phyloP scores from a whole-genome alignment of 2,888 invertebrate genomes.

The Diadromus collaris region DNA sequence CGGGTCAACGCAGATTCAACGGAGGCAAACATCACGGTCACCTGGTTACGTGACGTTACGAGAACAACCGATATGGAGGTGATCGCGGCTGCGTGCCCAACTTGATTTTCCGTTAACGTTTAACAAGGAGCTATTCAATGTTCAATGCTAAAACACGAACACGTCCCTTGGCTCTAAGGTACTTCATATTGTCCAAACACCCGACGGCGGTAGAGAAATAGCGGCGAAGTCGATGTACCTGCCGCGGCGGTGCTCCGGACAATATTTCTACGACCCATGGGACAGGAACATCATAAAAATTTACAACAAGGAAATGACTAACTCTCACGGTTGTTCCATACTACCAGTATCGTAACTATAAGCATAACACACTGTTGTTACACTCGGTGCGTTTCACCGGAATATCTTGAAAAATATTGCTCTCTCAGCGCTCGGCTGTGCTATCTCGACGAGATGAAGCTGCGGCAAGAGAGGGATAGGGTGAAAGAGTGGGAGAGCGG shows the following conservation, averaged over 20 bases:
- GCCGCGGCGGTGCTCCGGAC: constrained; percentile 35
- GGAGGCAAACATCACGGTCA: constrained; percentile 25
- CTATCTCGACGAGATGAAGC: constrained; percentile 3
- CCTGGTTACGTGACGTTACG: constrained; percentile 45
- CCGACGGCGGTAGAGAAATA: constrained; percentile 46
- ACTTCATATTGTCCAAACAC: constrained; percentile 51
- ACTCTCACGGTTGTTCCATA: constrained; percentile 47
- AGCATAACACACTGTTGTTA: constrained; percentile 16
- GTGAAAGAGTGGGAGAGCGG: background rate
- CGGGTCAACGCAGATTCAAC: constrained; percentile 50
- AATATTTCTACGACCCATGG: constrained; percentile 56
- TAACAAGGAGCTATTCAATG: constrained; percentile 2
- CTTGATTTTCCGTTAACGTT: background rate
- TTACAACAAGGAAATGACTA: constrained; percentile 54
- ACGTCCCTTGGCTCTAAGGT: constrained; percentile 28
- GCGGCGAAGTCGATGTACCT: constrained; percentile 49
- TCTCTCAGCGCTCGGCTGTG: constrained; percentile 21
- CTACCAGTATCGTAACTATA: constrained; percentile 36
- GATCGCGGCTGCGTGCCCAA: background rate
- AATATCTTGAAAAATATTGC: constrained; percentile 50
- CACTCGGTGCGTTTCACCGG: constrained; percentile 14
- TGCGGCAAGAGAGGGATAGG: background rate
- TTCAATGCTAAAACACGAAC: background rate
- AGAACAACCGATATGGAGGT: constrained; percentile 34
- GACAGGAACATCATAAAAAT: constrained; percentile 60